These are phyloP conservation scores for Panorpa germanica DNA, from an alignment of 2,888 invertebrate genomes.

Conservation along the genomic window DNA sequence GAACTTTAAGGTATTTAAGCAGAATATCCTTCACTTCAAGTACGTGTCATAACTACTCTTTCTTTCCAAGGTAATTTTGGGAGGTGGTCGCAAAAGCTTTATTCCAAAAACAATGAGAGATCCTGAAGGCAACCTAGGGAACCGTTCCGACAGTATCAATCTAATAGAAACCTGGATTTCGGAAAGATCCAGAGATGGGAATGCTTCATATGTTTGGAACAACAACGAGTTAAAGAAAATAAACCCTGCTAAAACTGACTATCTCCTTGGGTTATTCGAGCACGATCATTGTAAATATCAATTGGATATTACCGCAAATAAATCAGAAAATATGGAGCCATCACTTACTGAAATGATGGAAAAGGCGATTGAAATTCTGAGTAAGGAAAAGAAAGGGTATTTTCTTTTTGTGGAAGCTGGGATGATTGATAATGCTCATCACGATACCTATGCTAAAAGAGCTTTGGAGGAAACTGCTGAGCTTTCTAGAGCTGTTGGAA, in stretches of 20 bases:
- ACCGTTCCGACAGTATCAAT: slow-evolving; percentile 41
- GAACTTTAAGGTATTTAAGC: slow-evolving; percentile 51
- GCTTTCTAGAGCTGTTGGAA: slow-evolving; percentile 46
- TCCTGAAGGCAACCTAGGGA: slow-evolving; percentile 28
- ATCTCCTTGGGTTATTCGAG: slow-evolving; percentile 33
- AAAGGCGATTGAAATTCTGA: slow-evolving; percentile 37
- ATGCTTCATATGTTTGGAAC: slow-evolving; percentile 32
- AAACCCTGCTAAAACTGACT: slow-evolving; percentile 27
- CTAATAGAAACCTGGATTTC: slow-evolving; percentile 45
- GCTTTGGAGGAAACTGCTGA: slow-evolving; percentile 66
- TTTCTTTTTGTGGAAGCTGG: slow-evolving; percentile 45
- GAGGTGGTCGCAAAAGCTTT: slow-evolving; percentile 52
- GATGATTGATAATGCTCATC: slow-evolving; percentile 61
- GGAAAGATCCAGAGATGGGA: slow-evolving; percentile 26
- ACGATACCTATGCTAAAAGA: slow-evolving; percentile 39
- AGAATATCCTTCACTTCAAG: too few species aligned
- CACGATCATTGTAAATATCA: slow-evolving; percentile 35
- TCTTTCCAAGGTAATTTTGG: slow-evolving; percentile 43
- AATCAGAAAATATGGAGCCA: slow-evolving; percentile 28
- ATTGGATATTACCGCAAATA: slow-evolving; percentile 28
- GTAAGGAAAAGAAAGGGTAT: slow-evolving; percentile 32
- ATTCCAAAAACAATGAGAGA: slow-evolving; percentile 28
- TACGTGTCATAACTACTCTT: too few species aligned
- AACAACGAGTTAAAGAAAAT: slow-evolving; percentile 30
- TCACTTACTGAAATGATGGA: slow-evolving; percentile 45